Evolutionary conservation across 2,113 vertebrate genomes (phyloP), one percentile per base, ranked within the genome.

Genomic region (Pogonocichla stellata): DNA sequence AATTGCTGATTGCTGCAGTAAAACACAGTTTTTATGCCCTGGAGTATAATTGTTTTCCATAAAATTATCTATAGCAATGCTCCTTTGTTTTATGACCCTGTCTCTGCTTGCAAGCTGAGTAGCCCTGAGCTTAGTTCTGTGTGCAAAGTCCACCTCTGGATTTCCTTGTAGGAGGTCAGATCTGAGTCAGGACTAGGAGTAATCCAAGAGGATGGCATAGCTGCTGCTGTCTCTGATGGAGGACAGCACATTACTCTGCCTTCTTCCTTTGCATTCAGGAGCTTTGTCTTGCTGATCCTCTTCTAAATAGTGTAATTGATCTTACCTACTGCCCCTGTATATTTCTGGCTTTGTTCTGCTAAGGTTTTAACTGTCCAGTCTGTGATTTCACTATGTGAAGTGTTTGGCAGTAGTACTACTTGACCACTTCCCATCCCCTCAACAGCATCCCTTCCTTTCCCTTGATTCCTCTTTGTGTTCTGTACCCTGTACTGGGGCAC

Each of bases 21-120:
- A 80, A 88, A 36, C 23, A 51, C 50, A 45, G 12, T 81, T 94
- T 95, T 93, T 78, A 77, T 92, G 60, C 86, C 94, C 64, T 54
- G 42, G 40, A 84, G 80, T 88, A 38, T 74, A 81, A 40, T 42
- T 79, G 29, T 65, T 79, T 94, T 92, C 57, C 73, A 56, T 67
- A 87, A 81, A 84, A 80, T 74, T 86, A 73, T 70, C 80, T 92
- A 23, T 50, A 56, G 80, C 56, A 50, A 2, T 77, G 14, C n/a
- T 50, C 0, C 19, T 74, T 66, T 50, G 19, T 93, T 64, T 90
- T 86, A 54, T 45, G 54, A n/a, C 42, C 31, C 50, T 73, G 53
- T 70, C 81, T 69, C 38, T 69, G 26, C 80, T 69, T 62, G 70
- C 66, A 60, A 26, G 33, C 43, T 60, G 80, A 58, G 69, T 80